These are phyloP conservation scores for Hylomyscus alleni DNA, from an alignment of 2,797 vertebrate species.

Conservation along the genomic window DNA sequence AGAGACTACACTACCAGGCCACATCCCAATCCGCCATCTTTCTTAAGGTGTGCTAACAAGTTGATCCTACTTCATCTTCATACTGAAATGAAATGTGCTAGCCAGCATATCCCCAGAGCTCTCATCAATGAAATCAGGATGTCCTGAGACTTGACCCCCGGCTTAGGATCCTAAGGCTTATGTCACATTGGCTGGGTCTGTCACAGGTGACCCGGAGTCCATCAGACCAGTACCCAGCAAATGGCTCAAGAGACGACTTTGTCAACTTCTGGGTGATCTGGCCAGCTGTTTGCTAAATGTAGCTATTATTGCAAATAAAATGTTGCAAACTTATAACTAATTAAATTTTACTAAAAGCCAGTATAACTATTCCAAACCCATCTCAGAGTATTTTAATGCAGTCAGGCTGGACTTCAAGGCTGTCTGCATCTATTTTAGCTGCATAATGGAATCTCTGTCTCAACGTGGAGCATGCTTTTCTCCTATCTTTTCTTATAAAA, in stretches of 20 bases:
- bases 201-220: not conserved
- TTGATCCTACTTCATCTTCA: not conserved
- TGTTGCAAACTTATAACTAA: not conserved
- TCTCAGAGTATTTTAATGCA: not conserved
- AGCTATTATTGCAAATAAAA: not conserved
- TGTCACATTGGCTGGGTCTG: not conserved
- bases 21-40: not conserved
- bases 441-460: not conserved
- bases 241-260: no score
- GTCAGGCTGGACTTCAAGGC: not conserved
- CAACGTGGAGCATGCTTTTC: not conserved
- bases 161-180: not conserved
- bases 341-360: not conserved
- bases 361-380: not conserved
- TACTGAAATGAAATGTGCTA: not conserved
- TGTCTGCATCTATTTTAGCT: not conserved
- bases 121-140: no score
- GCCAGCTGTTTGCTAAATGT: not conserved
- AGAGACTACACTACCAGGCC: not conserved
- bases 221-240: rapidly evolving
- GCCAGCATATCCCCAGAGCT: not conserved
- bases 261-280: not conserved
- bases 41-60: not conserved
- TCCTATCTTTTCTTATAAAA: not conserved
- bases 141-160: not conserved